A percentile compares a stretch with the other conserved stretches of the same genome.
Evolutionary conservation across 2,113 vertebrate genomes (phyloP).

Genomic region (Carassius gibelio): DNA sequence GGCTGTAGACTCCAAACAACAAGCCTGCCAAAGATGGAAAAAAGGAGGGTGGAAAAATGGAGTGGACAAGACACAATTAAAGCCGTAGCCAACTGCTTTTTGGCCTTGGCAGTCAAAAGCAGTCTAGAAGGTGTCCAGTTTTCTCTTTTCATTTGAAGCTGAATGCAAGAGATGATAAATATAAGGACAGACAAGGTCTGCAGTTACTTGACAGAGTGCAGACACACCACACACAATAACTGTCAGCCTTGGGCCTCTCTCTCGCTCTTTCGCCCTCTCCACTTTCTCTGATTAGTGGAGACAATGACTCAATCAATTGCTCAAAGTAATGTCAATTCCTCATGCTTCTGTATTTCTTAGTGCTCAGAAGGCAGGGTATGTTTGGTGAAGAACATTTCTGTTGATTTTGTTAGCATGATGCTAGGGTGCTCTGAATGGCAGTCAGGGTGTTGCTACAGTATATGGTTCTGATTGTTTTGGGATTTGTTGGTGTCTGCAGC

Average conservation of each 20-base stretch:
- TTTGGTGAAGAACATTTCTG: background rate
- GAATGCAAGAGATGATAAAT: slow-evolving; percentile 31
- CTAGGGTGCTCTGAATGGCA: background rate
- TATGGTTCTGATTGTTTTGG: background rate
- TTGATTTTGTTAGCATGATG: background rate
- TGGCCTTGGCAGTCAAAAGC: slow-evolving; percentile 34
- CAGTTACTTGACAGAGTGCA: background rate
- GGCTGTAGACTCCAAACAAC: background rate
- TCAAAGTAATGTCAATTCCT: background rate
- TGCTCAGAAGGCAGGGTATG: no score
- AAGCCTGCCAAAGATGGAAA: background rate
- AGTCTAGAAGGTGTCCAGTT: background rate
- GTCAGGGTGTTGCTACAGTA: background rate
- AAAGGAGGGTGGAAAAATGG: background rate
- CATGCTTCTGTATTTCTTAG: background rate
- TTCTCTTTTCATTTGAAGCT: slow-evolving; percentile 24
- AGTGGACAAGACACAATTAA: slow-evolving; percentile 31
- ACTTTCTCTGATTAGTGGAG: slow-evolving; percentile 7
- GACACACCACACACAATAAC: slow-evolving; percentile 1
- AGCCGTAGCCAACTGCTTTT: background rate
- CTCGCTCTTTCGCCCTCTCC: background rate
- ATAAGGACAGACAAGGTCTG: slow-evolving; percentile 22
- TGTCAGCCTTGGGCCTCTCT: slow-evolving; percentile 5
- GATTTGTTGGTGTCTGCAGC: background rate
- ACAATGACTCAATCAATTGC: background rate